Percentiles rank a stretch among this genome's conserved stretches.
These are phyloP conservation scores for Panagrolaimus sp. DNA, from an alignment of 1,140 invertebrate species.

Conservation along the genomic window DNA sequence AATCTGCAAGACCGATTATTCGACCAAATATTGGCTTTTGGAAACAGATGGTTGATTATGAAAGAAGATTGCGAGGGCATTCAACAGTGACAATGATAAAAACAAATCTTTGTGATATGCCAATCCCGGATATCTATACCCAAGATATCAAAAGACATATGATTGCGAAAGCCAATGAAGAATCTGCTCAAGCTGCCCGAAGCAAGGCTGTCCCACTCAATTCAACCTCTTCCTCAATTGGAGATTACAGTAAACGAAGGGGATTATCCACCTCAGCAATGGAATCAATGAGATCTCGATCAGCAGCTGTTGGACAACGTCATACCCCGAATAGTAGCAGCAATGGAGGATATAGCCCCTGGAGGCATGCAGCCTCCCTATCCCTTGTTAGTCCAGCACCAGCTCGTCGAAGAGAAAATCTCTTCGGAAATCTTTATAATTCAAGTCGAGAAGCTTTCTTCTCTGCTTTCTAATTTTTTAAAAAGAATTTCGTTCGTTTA, in stretches of 20 bases:
- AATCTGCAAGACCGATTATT: constrained; percentile 69
- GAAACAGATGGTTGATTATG: constrained; percentile 73
- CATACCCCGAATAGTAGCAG: not conserved
- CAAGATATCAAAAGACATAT: constrained; percentile 52
- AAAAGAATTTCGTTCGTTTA: not conserved
- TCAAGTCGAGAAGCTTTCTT: constrained; percentile 40
- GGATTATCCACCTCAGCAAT: constrained; percentile 27
- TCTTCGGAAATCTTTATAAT: constrained; percentile 42
- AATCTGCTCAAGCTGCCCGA: constrained; percentile 21
- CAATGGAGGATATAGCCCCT: constrained; percentile 17
- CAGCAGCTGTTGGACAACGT: constrained; percentile 15
- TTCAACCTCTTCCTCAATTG: constrained; percentile 27
- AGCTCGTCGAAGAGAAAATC: constrained; percentile 37
- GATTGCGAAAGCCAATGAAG: constrained; percentile 20
- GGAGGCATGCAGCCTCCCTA: constrained; percentile 35
- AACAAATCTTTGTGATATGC: constrained; percentile 67
- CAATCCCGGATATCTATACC: constrained; percentile 72
- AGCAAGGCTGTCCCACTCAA: constrained; percentile 19
- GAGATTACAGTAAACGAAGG: constrained; percentile 39
- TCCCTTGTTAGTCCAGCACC: constrained; percentile 46
- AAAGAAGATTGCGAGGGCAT: constrained; percentile 67
- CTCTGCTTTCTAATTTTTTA: constrained; percentile 33
- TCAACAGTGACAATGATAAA: constrained; percentile 70
- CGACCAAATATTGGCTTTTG: constrained; percentile 85
- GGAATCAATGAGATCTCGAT: constrained; percentile 13